Evolutionary conservation across 2,888 invertebrate genomes (phyloP).

Genomic region (Pimpla rufipes): DNA sequence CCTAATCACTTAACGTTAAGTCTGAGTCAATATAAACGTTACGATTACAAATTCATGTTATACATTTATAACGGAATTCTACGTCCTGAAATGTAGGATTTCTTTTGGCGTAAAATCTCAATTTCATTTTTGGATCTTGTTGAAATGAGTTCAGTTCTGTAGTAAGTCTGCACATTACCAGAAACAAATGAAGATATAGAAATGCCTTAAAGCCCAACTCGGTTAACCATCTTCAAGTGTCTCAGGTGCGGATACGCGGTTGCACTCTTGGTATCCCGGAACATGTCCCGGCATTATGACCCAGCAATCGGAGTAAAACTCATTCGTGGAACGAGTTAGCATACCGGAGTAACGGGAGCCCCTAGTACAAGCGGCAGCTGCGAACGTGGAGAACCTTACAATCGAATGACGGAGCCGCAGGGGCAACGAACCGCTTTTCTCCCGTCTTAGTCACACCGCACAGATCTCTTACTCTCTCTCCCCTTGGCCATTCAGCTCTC

Average conservation of each 20-base stretch:
- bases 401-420: slow-evolving; percentile 41
- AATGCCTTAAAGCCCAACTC: slow-evolving; percentile 24
- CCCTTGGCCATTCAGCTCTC: slow-evolving; percentile 7
- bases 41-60: not conserved
- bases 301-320: slow-evolving; percentile 48
- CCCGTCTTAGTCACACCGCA: slow-evolving; percentile 11
- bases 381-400: slow-evolving; percentile 36
- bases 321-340: slow-evolving; percentile 38
- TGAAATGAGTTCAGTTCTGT: not conserved
- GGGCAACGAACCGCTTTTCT: slow-evolving; percentile 40
- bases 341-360: slow-evolving; percentile 11
- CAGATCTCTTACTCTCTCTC: slow-evolving; percentile 5
- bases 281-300: slow-evolving; percentile 38
- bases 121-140: too few relatives aligned
- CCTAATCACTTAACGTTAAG: too few relatives aligned
- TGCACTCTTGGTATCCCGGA: slow-evolving; percentile 23
- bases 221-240: slow-evolving; percentile 26
- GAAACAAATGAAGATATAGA: slow-evolving; percentile 5
- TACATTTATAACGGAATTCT: too few relatives aligned
- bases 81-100: too few relatives aligned
- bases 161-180: not conserved
- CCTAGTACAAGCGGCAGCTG: slow-evolving; percentile 47
- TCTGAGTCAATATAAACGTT: not conserved
- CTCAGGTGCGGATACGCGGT: slow-evolving; percentile 15
- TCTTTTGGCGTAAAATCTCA: too few relatives aligned